These are phyloP conservation scores for Rhabdomys pumilio DNA, from an alignment of 2,797 vertebrate species.

Conservation along the genomic window DNA sequence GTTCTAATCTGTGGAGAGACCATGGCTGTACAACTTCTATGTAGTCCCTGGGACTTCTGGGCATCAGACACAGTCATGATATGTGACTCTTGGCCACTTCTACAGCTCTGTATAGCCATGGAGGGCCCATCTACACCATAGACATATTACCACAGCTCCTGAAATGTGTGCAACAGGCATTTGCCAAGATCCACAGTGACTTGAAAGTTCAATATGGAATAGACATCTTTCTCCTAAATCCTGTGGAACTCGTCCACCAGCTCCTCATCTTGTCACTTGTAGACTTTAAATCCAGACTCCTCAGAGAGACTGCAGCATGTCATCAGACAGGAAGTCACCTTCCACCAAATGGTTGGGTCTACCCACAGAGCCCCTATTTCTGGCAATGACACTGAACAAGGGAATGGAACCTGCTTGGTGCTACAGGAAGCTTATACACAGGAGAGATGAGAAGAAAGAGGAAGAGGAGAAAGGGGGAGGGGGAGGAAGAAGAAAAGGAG, in stretches of 20 bases:
- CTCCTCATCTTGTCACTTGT: neutral
- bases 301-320: neutral
- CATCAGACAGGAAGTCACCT: neutral
- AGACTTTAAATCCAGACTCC: neutral
- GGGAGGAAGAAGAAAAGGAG: too few relatives aligned
- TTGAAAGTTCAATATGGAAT: neutral
- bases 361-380: neutral
- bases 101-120: neutral
- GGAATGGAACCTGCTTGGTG: neutral
- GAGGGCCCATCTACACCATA: fast-evolving
- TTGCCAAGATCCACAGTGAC: neutral
- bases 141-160: too few relatives aligned
- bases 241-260: neutral
- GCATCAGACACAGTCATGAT: too few relatives aligned
- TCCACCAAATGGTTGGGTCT: neutral
- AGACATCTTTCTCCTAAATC: neutral
- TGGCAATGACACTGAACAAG: neutral
- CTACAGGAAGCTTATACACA: neutral
- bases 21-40: neutral
- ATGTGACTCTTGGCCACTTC: too few relatives aligned
- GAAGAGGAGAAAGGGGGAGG: too few relatives aligned
- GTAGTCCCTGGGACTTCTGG: neutral
- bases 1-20: too few relatives aligned
- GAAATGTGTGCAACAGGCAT: neutral
- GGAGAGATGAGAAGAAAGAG: too few relatives aligned